Percentiles rank a stretch among this genome's conserved stretches.
Evolutionary conservation across 2,797 vertebrate genomes (phyloP).

Genomic region (Schizopygopsis malacanthus): DNA sequence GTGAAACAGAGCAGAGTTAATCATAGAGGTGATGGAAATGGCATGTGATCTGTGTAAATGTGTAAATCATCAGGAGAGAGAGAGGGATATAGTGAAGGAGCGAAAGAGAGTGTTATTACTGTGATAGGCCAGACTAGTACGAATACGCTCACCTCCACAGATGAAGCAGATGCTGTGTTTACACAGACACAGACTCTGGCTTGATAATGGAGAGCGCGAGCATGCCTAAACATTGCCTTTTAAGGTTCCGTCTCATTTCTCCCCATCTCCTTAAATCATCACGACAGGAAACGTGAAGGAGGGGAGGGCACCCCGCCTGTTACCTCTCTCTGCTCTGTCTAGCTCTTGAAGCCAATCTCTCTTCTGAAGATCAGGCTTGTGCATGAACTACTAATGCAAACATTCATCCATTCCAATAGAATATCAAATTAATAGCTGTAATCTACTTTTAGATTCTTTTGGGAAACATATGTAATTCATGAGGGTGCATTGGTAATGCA

Average conservation of each 20-base stretch:
- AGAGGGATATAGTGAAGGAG: neutral
- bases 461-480: neutral
- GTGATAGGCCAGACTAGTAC: slow-evolving; percentile 34
- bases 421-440: neutral
- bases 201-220: slow-evolving; percentile 74
- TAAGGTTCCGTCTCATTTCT: slow-evolving; percentile 77
- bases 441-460: neutral
- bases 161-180: slow-evolving; percentile 63
- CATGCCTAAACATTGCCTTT: slow-evolving; percentile 82
- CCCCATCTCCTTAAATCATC: slow-evolving; percentile 75
- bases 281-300: slow-evolving; percentile 67
- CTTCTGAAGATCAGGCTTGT: slow-evolving; percentile 29
- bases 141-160: slow-evolving; percentile 55
- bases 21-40: neutral
- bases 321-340: slow-evolving; percentile 32
- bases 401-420: neutral
- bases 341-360: slow-evolving; percentile 34
- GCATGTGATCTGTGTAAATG: neutral
- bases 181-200: slow-evolving; percentile 64
- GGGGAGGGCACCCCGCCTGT: slow-evolving; percentile 41
- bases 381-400: slow-evolving; percentile 1
- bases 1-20: neutral
- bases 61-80: slow-evolving; percentile 6
- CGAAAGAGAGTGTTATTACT: neutral
- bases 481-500: neutral